phyloP scores from a whole-genome alignment of 2,888 invertebrate genomes.

The Chrysotoxum bicinctum region DNA sequence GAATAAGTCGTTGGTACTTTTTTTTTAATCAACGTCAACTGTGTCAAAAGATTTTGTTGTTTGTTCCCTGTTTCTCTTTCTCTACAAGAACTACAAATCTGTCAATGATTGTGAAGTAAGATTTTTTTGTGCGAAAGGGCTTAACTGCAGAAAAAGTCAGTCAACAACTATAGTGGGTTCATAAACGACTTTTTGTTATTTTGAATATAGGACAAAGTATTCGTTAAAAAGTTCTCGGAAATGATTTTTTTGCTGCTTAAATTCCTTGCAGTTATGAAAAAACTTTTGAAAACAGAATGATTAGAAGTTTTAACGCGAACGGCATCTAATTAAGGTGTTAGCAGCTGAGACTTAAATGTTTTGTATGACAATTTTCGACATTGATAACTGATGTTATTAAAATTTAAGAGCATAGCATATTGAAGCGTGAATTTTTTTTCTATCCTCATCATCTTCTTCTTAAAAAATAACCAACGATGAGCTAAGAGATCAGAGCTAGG shows the following conservation, averaged over 20 bases:
- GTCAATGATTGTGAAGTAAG: constrained; percentile 3
- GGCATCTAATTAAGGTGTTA: constrained; percentile 39
- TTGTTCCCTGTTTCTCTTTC: neutral
- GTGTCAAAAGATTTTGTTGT: constrained; percentile 20
- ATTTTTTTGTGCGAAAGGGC: neutral
- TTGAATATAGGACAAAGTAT: neutral
- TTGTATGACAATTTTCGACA: neutral
- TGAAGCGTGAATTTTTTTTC: no score
- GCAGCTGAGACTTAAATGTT: neutral
- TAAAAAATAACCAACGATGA: no score
- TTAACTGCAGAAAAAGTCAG: neutral
- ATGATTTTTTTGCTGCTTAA: neutral
- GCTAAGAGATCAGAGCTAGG: no score
- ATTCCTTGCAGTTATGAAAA: neutral
- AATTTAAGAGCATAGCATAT: neutral
- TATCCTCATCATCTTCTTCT: no score
- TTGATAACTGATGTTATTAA: neutral
- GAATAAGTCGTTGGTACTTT: constrained; percentile 14
- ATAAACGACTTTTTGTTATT: constrained; percentile 2
- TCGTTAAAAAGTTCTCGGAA: constrained; percentile 14
- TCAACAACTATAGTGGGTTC: neutral
- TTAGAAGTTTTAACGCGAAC: constrained; percentile 43
- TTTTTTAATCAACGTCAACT: constrained; percentile 66
- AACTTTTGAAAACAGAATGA: constrained; percentile 43
- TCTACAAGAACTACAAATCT: constrained; percentile 1